Conservation (phyloP, 2,113 vertebrate species). For the Elachura formosa region DNA sequence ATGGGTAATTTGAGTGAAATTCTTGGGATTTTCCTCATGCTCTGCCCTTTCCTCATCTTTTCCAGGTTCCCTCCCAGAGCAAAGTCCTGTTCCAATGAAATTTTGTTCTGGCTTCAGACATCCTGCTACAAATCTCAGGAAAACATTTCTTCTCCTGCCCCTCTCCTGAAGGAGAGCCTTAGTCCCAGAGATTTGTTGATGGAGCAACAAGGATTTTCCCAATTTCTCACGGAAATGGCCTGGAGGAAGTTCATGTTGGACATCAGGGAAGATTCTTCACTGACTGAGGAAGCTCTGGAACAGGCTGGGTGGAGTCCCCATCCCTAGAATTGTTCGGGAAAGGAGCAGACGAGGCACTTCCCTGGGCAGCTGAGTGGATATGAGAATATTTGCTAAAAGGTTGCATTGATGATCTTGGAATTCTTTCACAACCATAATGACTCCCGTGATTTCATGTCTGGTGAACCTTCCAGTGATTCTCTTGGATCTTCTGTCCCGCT, state of each 20-base stretch:
- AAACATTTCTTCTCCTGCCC: not conserved
- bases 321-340: not conserved
- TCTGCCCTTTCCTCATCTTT: not conserved
- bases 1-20: not conserved
- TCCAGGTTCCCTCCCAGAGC: not conserved
- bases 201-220: not conserved
- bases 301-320: not conserved
- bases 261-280: not conserved
- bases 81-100: not conserved
- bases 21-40: not conserved
- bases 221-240: not conserved
- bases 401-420: not conserved
- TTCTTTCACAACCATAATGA: not conserved
- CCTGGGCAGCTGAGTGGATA: not conserved
- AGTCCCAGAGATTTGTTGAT: not conserved
- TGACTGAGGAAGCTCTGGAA: not conserved
- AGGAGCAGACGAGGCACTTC: not conserved
- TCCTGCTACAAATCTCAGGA: not conserved
- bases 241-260: not conserved
- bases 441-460: not conserved
- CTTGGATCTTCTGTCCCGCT: not conserved
- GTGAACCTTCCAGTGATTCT: not conserved
- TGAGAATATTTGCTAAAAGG: not conserved
- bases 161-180: not conserved
- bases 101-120: not conserved